Evolutionary conservation across 2,113 vertebrate species (phyloP).

Genomic region (Phainopepla nitens): DNA sequence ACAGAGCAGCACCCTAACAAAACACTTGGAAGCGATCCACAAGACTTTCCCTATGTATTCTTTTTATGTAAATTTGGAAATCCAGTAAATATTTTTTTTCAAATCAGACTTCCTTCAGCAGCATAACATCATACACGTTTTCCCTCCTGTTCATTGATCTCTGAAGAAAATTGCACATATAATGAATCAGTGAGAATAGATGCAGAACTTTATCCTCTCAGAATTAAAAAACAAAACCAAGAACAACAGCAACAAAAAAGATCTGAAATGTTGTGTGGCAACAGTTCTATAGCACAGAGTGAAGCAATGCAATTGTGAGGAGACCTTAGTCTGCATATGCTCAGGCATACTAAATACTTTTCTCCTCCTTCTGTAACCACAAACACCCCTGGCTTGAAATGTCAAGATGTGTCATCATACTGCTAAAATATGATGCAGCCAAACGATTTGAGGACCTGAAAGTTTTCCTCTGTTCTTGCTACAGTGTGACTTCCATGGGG

Average conservation of each 20-base stretch:
- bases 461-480: neutral
- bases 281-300: neutral
- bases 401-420: neutral
- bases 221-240: neutral
- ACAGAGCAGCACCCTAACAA: constrained; percentile 37
- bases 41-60: neutral
- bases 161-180: neutral
- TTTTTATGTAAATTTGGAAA: neutral
- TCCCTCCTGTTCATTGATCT: neutral
- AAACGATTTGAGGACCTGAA: neutral
- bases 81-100: neutral
- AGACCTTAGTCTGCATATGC: neutral
- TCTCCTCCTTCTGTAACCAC: neutral
- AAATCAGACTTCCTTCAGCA: neutral
- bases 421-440: neutral
- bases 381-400: neutral
- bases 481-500: neutral
- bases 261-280: neutral
- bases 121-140: neutral
- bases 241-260: too few relatives aligned
- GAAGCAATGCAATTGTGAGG: neutral
- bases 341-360: neutral
- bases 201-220: neutral
- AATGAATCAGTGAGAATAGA: neutral
- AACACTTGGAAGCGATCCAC: constrained; percentile 52